Base-by-base conservation (phyloP, 2,888 invertebrate species). In the Drosophila niveifrons region DNA sequence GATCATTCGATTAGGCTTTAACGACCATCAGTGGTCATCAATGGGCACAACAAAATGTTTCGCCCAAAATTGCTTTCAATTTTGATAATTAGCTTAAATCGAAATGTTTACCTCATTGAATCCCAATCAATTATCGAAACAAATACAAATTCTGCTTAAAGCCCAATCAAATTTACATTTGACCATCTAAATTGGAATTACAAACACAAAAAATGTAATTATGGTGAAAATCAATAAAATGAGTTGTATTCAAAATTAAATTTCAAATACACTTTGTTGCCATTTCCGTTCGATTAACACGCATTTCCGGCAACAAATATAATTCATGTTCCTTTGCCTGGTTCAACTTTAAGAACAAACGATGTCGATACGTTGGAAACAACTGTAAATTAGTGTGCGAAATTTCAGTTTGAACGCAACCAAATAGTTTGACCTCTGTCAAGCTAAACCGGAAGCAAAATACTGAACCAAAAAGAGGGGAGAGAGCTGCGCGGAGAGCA, bases 271-370 rank as follows among this genome's bases (percentile, higher is more conserved):
- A 83, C 63, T 66, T 46, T 57, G 63, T 56, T 56, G 78, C 69
- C 82, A 72, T 43, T 73, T 82, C 87, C 84, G 82, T 84, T 84
- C 78, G 66, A 75, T 81, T 84, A 78, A 87, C 73, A 75, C 72
- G 66, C 73, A 84, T 74, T 84, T 87, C 82, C 87, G 78, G 66
- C n/a, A 23, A 23, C 44, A 31, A 61, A 53, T 73, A 73, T 68
- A 61, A 72, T 67, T 65, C 39, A 17, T 51, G 56, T 61, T 72
- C 46, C 53, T 51, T 36, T n/a, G 39, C 17, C 39, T 57, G 53
- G 52, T 61, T 55, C 7, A 66, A 53, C 58, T 51, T 72, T 28
- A 44, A 46, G 41, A 65, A 66, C 58, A 59, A 70, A 62, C 36
- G 34, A 3, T 48, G 53, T 23, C 48, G 29, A 34, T 17, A 34